phyloP scores from a whole-genome alignment of 2,797 vertebrate species.

The Thalassophryne amazonica region DNA sequence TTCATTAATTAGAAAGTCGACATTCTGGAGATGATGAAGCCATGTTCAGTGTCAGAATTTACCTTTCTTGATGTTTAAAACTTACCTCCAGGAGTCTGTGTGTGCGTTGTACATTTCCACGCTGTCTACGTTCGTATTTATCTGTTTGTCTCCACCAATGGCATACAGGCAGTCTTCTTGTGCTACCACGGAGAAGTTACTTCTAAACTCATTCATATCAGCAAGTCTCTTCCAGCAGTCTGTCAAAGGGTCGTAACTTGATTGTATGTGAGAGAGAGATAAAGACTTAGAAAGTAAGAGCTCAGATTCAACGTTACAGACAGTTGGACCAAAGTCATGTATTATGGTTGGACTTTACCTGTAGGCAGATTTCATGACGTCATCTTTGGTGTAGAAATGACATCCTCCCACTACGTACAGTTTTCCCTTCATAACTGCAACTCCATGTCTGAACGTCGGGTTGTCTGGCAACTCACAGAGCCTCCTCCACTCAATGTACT shows the following conservation, averaged over 20 bases:
- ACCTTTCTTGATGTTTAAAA: no score
- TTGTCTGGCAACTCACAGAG: conserved; percentile 80
- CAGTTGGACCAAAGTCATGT: no score
- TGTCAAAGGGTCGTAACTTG: conserved; percentile 68
- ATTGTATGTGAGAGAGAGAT: not conserved
- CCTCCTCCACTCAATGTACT: conserved; percentile 81
- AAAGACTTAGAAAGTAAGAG: not conserved
- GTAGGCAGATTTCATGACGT: conserved; percentile 86
- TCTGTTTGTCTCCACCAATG: conserved; percentile 76
- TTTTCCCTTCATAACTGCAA: conserved; percentile 64
- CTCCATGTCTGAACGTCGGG: conserved; percentile 81
- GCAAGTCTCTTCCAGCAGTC: conserved; percentile 68
- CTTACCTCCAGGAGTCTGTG: conserved; percentile 76
- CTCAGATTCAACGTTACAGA: no score
- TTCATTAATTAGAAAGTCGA: no score
- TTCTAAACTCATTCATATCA: conserved; percentile 76
- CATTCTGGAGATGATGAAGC: no score
- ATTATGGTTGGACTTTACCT: no score
- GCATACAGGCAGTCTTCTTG: conserved; percentile 58
- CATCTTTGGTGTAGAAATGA: conserved; percentile 80
- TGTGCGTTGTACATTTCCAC: conserved; percentile 74
- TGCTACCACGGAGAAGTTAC: conserved; percentile 71
- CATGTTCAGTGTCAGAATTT: no score
- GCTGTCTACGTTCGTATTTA: conserved; percentile 72
- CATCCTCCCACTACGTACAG: conserved; percentile 89